Evolutionary conservation across 2,888 invertebrate species (phyloP).

Genomic region (Cetonia aurata): DNA sequence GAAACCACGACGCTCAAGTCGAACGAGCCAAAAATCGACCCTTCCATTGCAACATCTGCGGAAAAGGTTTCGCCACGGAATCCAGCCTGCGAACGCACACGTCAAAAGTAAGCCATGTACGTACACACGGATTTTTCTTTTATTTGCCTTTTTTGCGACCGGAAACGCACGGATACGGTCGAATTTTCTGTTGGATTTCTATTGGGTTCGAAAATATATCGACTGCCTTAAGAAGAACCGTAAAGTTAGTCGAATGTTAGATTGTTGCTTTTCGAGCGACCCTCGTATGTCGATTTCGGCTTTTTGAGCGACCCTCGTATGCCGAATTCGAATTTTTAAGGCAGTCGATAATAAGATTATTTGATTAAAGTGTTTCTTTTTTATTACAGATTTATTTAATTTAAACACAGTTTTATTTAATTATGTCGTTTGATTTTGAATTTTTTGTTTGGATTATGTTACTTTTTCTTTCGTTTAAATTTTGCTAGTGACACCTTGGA

Average conservation of each 20-base stretch:
- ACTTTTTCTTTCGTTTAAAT: conserved; percentile 21
- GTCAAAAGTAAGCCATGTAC: conserved; percentile 91
- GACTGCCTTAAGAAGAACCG: too few relatives aligned
- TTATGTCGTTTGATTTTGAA: conserved; percentile 38
- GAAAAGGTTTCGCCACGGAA: conserved; percentile 96
- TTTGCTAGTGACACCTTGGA: not conserved
- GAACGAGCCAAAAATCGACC: conserved; percentile 95
- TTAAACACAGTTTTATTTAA: conserved; percentile 38
- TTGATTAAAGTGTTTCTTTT: conserved; percentile 14
- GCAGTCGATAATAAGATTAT: not conserved
- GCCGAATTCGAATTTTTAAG: not conserved
- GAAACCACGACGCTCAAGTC: conserved; percentile 96
- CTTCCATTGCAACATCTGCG: conserved; percentile 96
- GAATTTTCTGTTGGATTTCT: not conserved
- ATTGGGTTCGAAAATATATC: not conserved
- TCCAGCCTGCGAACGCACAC: conserved; percentile 95
- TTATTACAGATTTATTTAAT: conserved; percentile 32
- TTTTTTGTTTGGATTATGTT: conserved; percentile 29
- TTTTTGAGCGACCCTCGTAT: not conserved
- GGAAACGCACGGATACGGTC: not conserved
- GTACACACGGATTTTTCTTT: conserved; percentile 64
- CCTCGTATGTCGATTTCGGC: not conserved
- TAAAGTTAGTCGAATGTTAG: too few relatives aligned
- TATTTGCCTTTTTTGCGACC: conserved; percentile 22
- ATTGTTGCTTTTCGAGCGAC: not conserved